Percentiles rank a stretch among this genome's conserved stretches.
Conservation (phyloP, 2,797 vertebrate genomes). For the Myiotriccus ornatus region DNA sequence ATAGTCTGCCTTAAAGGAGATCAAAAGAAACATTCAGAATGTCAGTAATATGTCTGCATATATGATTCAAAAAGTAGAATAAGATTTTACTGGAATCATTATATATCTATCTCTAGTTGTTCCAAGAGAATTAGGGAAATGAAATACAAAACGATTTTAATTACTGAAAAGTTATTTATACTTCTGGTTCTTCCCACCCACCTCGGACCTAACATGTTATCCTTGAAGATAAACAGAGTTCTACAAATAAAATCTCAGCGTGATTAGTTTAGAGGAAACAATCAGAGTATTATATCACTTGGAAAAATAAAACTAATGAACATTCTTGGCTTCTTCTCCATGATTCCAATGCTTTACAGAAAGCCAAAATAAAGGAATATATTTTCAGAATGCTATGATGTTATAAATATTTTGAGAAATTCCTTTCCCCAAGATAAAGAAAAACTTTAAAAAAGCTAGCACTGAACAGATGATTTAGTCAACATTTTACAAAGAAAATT, state of each 20-base stretch:
- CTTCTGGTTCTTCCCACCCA: neutral
- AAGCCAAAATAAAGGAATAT: neutral
- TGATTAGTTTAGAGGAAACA: neutral
- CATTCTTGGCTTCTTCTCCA: neutral
- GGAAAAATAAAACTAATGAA: neutral
- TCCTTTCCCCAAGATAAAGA: neutral
- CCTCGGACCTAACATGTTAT: neutral
- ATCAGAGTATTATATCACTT: neutral
- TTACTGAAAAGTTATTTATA: neutral
- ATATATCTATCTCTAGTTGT: neutral
- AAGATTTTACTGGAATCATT: neutral
- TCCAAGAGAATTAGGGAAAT: neutral
- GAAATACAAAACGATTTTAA: neutral
- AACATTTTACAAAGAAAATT: neutral
- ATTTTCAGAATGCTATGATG: neutral
- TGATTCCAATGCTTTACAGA: neutral
- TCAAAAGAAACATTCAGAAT: constrained; percentile 44
- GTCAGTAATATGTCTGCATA: neutral
- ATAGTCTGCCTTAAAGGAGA: constrained; percentile 87
- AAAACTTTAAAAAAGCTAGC: neutral
- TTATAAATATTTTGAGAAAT: neutral
- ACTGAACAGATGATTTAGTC: neutral
- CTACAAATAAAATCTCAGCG: neutral
- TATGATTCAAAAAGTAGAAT: neutral
- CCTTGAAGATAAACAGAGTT: neutral